A percentile compares a stretch with the other conserved stretches of the same genome.
phyloP scores from a whole-genome alignment of 2,888 invertebrate genomes.

The Lithosia quadra region DNA sequence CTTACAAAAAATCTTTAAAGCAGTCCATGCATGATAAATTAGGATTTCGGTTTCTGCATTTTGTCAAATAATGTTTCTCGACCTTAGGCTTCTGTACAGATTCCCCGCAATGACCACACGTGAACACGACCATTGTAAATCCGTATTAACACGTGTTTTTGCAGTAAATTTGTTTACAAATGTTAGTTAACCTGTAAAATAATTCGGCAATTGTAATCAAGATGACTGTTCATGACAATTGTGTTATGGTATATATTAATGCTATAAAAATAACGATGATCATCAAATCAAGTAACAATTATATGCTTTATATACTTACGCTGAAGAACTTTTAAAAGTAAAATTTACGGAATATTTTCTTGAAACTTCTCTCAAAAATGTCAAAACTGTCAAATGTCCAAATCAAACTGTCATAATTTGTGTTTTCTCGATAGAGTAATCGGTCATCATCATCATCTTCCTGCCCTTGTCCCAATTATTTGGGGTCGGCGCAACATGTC shows the following conservation, averaged over 20 bases:
- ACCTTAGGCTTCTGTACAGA: constrained; percentile 96
- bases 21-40: constrained; percentile 97
- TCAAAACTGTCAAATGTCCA: constrained; percentile 14
- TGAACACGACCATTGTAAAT: constrained; percentile 95
- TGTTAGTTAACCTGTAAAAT: constrained; percentile 53
- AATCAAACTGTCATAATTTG: too few species aligned
- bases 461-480: too few species aligned
- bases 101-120: constrained; percentile 96
- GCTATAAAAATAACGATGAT: background rate
- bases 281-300: background rate
- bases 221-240: background rate
- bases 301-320: too few species aligned
- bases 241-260: background rate
- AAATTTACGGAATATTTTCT: constrained; percentile 21
- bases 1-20: constrained; percentile 94
- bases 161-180: constrained; percentile 48
- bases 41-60: constrained; percentile 89
- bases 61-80: constrained; percentile 93
- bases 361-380: constrained; percentile 42
- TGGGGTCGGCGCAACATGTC: too few species aligned
- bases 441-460: too few species aligned
- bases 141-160: constrained; percentile 52
- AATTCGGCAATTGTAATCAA: constrained; percentile 11
- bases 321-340: constrained; percentile 29
- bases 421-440: too few species aligned